Evolutionary conservation across 2,797 vertebrate genomes (phyloP).

Genomic region (Poeciliopsis turneri): DNA sequence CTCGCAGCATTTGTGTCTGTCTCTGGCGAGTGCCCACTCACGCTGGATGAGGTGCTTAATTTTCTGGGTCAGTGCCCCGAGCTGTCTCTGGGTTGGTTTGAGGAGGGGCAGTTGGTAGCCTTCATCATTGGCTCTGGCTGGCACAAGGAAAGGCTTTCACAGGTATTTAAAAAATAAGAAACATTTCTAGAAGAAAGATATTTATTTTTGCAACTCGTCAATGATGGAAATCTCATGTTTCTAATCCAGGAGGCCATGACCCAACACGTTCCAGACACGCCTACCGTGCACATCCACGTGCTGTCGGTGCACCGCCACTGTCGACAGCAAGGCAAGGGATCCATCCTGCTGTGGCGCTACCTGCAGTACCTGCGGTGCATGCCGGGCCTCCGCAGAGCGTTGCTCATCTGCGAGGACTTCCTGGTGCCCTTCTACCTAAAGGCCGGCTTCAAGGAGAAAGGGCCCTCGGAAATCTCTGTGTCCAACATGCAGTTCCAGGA

Average conservation of each 20-base stretch:
- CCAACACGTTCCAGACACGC: slow-evolving; percentile 71
- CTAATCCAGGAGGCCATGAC: slow-evolving; percentile 79
- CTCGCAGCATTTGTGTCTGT: slow-evolving; percentile 81
- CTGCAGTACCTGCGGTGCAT: slow-evolving; percentile 81
- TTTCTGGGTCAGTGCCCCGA: slow-evolving; percentile 83
- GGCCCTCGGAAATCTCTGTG: slow-evolving; percentile 75
- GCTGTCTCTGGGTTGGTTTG: slow-evolving; percentile 85
- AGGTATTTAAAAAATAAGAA: slow-evolving; percentile 60
- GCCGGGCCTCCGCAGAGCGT: slow-evolving; percentile 73
- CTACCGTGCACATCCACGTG: slow-evolving; percentile 83
- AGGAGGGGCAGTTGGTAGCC: slow-evolving; percentile 83
- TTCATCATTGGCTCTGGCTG: slow-evolving; percentile 85
- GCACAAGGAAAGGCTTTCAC: slow-evolving; percentile 81
- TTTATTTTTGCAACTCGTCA: slow-evolving; percentile 2
- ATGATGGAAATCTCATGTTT: not conserved
- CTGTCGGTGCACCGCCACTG: slow-evolving; percentile 83
- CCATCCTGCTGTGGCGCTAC: slow-evolving; percentile 85
- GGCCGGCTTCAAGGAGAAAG: slow-evolving; percentile 82
- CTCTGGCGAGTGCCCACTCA: slow-evolving; percentile 84
- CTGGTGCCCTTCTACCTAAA: slow-evolving; percentile 83
- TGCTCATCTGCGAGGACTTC: slow-evolving; percentile 84
- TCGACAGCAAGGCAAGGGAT: slow-evolving; percentile 85
- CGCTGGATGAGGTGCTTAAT: slow-evolving; percentile 80
- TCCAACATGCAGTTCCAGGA: slow-evolving; percentile 78
- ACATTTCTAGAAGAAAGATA: not conserved